phyloP scores from a whole-genome alignment of 1,140 invertebrate genomes.

The Pseudomyrmex sp. region DNA sequence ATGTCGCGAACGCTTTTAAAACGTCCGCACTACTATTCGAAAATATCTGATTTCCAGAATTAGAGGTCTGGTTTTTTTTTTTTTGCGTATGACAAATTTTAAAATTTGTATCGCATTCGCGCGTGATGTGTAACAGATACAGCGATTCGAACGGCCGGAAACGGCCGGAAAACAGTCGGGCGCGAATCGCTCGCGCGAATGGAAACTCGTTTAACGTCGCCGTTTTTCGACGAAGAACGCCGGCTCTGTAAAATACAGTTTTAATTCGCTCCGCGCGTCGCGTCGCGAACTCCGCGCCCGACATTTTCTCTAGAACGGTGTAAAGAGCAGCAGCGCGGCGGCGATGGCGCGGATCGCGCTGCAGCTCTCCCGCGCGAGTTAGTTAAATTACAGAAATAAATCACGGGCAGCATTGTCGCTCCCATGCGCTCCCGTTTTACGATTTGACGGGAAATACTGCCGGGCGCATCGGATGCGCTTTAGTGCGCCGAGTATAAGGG shows the following conservation, averaged over 20 bases:
- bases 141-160: not conserved
- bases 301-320: slow-evolving; percentile 22
- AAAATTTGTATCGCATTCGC: no score
- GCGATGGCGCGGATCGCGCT: not conserved
- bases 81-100: no score
- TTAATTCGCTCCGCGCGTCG: slow-evolving; percentile 76
- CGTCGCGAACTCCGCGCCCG: slow-evolving; percentile 18
- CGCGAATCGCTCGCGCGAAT: slow-evolving; percentile 17
- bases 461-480: slow-evolving; percentile 26
- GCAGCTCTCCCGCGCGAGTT: slow-evolving; percentile 64
- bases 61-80: no score
- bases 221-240: slow-evolving; percentile 57
- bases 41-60: no score
- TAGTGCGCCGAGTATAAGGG: slow-evolving; percentile 19
- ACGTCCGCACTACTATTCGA: no score
- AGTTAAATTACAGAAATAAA: slow-evolving; percentile 83
- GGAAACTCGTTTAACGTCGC: slow-evolving; percentile 35
- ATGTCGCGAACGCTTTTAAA: not conserved
- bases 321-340: not conserved
- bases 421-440: slow-evolving; percentile 72
- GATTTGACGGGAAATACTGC: slow-evolving; percentile 70
- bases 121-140: not conserved
- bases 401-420: slow-evolving; percentile 78
- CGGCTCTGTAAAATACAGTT: slow-evolving; percentile 78
- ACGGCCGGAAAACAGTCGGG: slow-evolving; percentile 2